Percentiles rank a stretch among this genome's conserved stretches.
phyloP scores from a whole-genome alignment of 2,113 vertebrate genomes.

The Trachemys scripta region DNA sequence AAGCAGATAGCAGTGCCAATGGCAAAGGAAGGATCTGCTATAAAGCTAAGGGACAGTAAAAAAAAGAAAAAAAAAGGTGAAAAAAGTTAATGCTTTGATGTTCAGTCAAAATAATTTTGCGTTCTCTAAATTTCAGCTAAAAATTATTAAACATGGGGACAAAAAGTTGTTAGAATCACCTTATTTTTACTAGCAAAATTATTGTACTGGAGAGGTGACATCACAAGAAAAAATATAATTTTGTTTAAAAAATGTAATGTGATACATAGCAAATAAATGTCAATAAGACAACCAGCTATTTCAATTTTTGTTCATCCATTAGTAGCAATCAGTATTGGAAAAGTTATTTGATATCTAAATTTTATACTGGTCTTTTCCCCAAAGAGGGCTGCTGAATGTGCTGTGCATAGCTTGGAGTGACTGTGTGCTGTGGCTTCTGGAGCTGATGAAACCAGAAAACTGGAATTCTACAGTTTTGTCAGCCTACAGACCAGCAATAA shows the following conservation, averaged over 20 bases:
- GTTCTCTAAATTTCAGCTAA: background rate
- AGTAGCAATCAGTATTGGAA: background rate
- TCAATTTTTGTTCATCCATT: background rate
- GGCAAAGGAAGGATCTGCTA: background rate
- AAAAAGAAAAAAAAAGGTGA: background rate
- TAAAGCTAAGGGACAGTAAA: background rate
- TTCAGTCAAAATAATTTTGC: background rate
- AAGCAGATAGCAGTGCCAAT: background rate
- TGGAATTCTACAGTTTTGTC: background rate
- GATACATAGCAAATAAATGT: background rate
- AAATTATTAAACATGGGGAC: background rate
- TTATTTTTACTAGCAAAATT: background rate
- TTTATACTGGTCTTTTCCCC: background rate
- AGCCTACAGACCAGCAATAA: background rate
- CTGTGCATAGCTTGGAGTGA: background rate
- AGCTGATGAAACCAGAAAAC: background rate
- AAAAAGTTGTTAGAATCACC: background rate
- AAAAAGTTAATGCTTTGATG: background rate
- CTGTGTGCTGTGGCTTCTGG: background rate
- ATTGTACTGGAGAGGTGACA: background rate
- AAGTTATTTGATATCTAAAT: background rate
- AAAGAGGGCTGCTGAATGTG: background rate
- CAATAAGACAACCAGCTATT: background rate
- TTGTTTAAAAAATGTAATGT: background rate
- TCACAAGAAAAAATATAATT: background rate